Evolutionary conservation across 2,113 vertebrate species (phyloP).

Genomic region (Nanorana parkeri): DNA sequence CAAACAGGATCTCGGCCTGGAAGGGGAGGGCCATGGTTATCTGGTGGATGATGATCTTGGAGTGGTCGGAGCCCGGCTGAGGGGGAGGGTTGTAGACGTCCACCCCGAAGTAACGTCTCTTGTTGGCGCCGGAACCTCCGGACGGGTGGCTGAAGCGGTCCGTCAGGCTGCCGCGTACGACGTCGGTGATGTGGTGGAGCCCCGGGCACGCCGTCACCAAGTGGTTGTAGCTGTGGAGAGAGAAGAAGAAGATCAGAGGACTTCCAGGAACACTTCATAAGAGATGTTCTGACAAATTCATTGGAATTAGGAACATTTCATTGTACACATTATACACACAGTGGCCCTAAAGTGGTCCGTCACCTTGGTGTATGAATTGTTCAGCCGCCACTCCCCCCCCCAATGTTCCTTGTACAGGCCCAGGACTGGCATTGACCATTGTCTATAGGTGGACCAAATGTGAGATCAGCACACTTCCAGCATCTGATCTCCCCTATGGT

Average conservation of each 20-base stretch:
- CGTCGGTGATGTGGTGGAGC: conserved; percentile 84
- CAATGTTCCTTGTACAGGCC: too few relatives aligned
- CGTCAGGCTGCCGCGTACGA: conserved; percentile 83
- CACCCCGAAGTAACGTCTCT: conserved; percentile 78
- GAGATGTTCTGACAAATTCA: too few relatives aligned
- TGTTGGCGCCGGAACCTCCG: conserved; percentile 68
- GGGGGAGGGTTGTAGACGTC: conserved; percentile 70
- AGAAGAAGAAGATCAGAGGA: conserved; percentile 2
- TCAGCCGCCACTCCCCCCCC: too few relatives aligned
- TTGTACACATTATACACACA: too few relatives aligned
- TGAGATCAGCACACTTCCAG: too few relatives aligned
- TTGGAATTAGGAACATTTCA: too few relatives aligned
- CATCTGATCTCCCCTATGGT: too few relatives aligned
- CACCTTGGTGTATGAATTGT: too few relatives aligned
- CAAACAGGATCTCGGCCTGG: conserved; percentile 84
- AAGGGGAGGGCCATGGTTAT: conserved; percentile 85
- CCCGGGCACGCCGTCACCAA: conserved; percentile 80
- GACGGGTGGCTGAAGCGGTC: conserved; percentile 76
- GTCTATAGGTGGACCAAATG: too few relatives aligned
- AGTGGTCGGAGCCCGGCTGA: not conserved
- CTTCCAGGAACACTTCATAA: too few relatives aligned
- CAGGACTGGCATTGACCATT: too few relatives aligned
- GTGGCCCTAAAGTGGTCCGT: too few relatives aligned
- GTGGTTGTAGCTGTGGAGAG: conserved; percentile 81
- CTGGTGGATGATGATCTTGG: conserved; percentile 88